Evolutionary conservation across 30 jellyfish, hydroid and myxozoan species (phyloP), one percentile per base, ranked within the genome.

Genomic region (Aurelia sp.): DNA sequence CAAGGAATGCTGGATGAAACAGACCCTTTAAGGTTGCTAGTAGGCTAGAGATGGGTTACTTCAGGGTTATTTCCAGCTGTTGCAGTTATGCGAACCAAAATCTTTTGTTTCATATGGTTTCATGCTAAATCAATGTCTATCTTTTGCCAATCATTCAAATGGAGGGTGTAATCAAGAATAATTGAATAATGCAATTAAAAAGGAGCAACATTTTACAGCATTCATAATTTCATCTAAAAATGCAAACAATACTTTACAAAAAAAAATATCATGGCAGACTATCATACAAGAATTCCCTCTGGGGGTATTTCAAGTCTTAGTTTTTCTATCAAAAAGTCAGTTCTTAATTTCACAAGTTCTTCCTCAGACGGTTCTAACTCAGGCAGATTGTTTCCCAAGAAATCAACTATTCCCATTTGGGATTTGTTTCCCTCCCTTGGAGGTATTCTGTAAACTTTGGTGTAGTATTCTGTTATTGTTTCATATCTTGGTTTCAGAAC

Each of bases 351-450:
- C 8, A 88, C 84, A 15, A 93, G 70, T 76, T 88, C 98, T 13
- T 75, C 96, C 78, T 89, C 90, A 10, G 80, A 47, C 8, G 94
- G 96, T 30, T 80, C 81, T 13, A 93, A 50, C 18, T 97, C 94
- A 13, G 94, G 94, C 41, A 93, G 72, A 31, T 48, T 40, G 76
- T 93, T 88, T 10, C 97, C 97, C n/a, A 81, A 22, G 48, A 93
- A 85, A 40, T 93, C 98, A 13, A 93, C 96, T 10, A 93, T 82
- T 47, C 97, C 97, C 97, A 88, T 78, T 11, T 78, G 77, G 18
- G 94, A 85, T 16, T 81, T 80, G 17, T 89, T 88, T 16, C 33
- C 82, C 59, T 61, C 38, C 22, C 82, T 79, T 65, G 96, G 96
- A 47, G 94, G 98, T 13, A 91, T 20, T n/a, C 80, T 61, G 67